Evolutionary conservation across 53 echinoderm and acorn worm species (phyloP).

Genomic region (Apostichopus leukothele): DNA sequence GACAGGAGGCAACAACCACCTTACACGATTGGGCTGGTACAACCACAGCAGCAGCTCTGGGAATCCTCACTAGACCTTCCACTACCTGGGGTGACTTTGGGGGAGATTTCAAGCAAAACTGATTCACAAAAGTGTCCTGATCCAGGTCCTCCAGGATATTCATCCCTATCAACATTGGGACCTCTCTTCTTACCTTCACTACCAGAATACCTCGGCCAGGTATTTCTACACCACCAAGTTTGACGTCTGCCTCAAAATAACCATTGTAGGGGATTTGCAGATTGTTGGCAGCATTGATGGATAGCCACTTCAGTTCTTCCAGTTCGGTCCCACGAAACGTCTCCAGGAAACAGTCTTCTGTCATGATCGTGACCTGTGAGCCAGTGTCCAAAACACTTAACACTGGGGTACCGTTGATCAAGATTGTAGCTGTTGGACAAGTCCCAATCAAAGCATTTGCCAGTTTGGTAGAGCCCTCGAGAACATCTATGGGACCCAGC

Average conservation of each 20-base stretch:
- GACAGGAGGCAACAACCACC: neutral
- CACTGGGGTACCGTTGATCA: neutral
- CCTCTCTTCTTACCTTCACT: neutral
- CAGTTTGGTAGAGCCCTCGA: neutral
- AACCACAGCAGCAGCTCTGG: neutral
- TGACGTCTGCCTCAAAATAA: conserved; percentile 37
- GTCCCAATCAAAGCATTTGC: neutral
- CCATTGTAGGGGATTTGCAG: neutral
- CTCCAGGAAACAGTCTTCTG: conserved; percentile 14
- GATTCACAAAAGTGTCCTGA: neutral
- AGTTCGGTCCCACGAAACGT: neutral
- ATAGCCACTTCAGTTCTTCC: neutral
- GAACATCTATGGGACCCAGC: conserved; percentile 18
- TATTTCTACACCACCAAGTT: neutral
- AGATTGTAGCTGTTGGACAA: neutral
- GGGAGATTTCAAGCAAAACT: neutral
- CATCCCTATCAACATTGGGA: conserved; percentile 46
- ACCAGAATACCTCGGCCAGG: conserved; percentile 31
- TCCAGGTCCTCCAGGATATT: neutral
- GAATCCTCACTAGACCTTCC: neutral
- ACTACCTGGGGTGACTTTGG: neutral
- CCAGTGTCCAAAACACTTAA: neutral
- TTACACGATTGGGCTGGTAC: neutral
- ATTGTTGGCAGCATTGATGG: neutral
- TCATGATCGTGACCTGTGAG: neutral